phyloP scores from a whole-genome alignment of 2,113 vertebrate species.

The Chamaetylas fuelleborni region DNA sequence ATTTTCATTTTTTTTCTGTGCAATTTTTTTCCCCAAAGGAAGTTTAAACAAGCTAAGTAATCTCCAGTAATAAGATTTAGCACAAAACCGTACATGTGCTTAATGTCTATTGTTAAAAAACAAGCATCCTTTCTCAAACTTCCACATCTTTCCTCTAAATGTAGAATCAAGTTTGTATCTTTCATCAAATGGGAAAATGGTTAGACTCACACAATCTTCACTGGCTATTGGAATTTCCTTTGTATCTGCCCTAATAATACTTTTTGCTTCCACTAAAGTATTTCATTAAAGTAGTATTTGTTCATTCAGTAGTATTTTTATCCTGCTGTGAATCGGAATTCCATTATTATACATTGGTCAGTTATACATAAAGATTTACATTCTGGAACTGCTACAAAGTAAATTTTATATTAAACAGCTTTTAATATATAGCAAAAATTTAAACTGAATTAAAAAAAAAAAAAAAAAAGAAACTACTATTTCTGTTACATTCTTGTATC shows the following conservation, averaged over 20 bases:
- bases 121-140: background rate
- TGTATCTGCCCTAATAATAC: background rate
- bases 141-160: background rate
- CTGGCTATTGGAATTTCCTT: background rate
- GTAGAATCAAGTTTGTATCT: background rate
- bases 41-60: background rate
- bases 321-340: background rate
- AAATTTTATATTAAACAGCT: background rate
- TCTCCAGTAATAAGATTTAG: background rate
- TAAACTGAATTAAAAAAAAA: background rate
- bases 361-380: background rate
- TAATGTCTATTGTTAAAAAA: constrained; percentile 1
- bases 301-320: background rate
- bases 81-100: background rate
- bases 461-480: background rate
- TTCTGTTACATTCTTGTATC: background rate
- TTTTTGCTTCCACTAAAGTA: background rate
- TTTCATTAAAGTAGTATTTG: constrained; percentile 16
- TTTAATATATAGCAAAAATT: background rate
- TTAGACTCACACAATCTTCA: background rate
- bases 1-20: constrained; percentile 1
- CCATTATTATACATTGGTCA: background rate
- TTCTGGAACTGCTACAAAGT: background rate
- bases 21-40: background rate
- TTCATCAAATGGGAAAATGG: background rate